Base-by-base conservation (phyloP, 2,113 vertebrate genomes). In the Pituophis catenifer region DNA sequence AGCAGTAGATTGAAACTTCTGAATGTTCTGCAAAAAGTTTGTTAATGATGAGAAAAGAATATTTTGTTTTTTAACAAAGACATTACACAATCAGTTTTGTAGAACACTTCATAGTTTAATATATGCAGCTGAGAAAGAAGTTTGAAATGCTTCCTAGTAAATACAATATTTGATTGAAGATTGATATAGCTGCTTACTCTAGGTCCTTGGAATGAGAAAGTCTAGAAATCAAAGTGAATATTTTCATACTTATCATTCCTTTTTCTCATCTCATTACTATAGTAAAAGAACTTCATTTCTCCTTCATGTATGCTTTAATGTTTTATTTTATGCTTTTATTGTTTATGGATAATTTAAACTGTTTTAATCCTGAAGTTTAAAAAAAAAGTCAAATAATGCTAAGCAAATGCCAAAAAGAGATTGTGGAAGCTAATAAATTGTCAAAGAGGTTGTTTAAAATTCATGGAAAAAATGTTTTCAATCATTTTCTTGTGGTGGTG, bases 401-500 rank as follows among this genome's bases (percentile, higher is more conserved):
- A 62, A 93, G 13, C 1, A 94, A 94, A 95, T 44, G 29, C 7
- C 87, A 24, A 50, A 23, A 24, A 62, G 12, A 92, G 29, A 94
- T 62, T 81, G 0, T 88, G 17, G 91, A 89, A 85, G 89, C 0
- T 13, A 1, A 24, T 86, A 87, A 19, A 93, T 88, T 92, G 53
- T 7, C 91, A 65, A 90, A 94, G 4, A 0, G 38, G 2, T 7
- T 88, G 50, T 38, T 38, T 0, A 0, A 85, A 21, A 90, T 89
- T 50, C 21, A 86, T 15, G 38, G 38, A 94, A 26, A 23, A 29
- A 5, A n/a, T 93, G 48, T 86, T 94, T 86, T 93, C 91, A 94
- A 94, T 96, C 88, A 88, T 95, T 96, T 95, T 8, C 93, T 90
- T 93, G 26, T 44, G 89, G 53, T 88, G 91, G 81, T 92, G 95